Evolutionary conservation across 2,888 invertebrate species (phyloP).

Genomic region (Cephus rjabovi): DNA sequence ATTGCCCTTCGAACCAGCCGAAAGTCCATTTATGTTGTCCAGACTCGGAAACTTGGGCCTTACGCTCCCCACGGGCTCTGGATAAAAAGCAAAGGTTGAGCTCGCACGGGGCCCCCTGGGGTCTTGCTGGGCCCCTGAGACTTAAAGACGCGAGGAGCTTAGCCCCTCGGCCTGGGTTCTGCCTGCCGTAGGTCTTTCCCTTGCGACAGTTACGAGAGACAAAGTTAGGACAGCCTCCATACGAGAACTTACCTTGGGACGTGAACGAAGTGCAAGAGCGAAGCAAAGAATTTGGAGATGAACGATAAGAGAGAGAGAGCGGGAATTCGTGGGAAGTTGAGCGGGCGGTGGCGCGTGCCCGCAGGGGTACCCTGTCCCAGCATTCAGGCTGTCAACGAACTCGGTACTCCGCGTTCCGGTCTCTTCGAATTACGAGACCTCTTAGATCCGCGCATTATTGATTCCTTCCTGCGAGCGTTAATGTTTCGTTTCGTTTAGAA

Average conservation of each 20-base stretch:
- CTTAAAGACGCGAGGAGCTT: not conserved
- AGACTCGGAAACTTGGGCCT: constrained; percentile 70
- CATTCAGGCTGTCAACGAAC: constrained; percentile 84
- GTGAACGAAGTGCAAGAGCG: constrained; percentile 24
- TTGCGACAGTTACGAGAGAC: constrained; percentile 13
- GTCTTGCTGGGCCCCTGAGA: constrained; percentile 11
- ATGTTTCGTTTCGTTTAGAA: too few species aligned
- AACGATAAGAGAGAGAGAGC: constrained; percentile 9
- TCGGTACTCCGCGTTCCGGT: constrained; percentile 29
- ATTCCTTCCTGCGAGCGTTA: too few species aligned
- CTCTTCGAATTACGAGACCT: not conserved
- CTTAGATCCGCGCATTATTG: not conserved
- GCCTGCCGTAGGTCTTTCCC: constrained; percentile 1
- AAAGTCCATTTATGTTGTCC: constrained; percentile 32
- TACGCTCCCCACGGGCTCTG: constrained; percentile 77
- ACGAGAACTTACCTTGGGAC: constrained; percentile 25
- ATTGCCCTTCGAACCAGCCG: constrained; percentile 58
- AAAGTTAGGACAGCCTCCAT: constrained; percentile 1
- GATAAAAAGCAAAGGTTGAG: constrained; percentile 15
- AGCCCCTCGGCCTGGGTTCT: not conserved
- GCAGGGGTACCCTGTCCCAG: constrained; percentile 98
- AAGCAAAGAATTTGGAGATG: constrained; percentile 21
- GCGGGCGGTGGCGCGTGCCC: constrained; percentile 63
- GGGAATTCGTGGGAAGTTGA: constrained; percentile 26
- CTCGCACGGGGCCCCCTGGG: constrained; percentile 19